Evolutionary conservation across 2,797 vertebrate genomes (phyloP), one percentile per base, ranked within the genome.

Genomic region (Pterois miles): DNA sequence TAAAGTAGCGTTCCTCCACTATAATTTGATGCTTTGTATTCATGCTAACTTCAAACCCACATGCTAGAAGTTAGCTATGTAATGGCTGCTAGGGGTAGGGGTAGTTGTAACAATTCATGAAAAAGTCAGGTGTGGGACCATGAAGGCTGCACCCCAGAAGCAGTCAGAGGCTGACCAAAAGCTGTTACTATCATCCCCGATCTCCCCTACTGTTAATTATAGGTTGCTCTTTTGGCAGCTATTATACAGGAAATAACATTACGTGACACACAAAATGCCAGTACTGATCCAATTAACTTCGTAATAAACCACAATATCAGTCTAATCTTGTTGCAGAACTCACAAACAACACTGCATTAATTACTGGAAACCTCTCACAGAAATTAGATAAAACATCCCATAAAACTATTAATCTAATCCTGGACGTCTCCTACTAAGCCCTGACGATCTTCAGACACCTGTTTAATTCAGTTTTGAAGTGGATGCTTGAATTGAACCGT

Each of bases 321-420:
- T 10, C 6, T 62, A 43, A 76, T 56, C 53, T 57, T 36, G n/a
- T 34, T 54, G 23, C 6, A 68, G 10, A 80, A 33, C 13, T 34
- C n/a, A 33, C 33, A 67, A 66, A 73, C 27, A 74, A 46, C 14
- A 25, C 13, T 0, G 6, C 6, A 23, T 3, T 70, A 65, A 74
- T 53, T 20, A 65, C 10, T 31, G 18, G 60, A 66, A 71, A 65
- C 36, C 12, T 53, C 43, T 72, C 29, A 36, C 6, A 65, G 12
- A 71, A 78, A 67, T 74, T 1, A 70, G 52, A 58, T 65, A n/a
- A 81, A 74, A 66, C 25, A 58, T 70, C 52, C n/a, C 27, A 53
- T 66, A 74, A 78, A 70, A 27, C 33, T 8, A 58, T 6, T 16
- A 52, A 72, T 81, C 60, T 57, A 74, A 77, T 79, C 46, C 12